Percentiles rank a stretch among this genome's conserved stretches.
Conservation (phyloP, 92 coral and sea anemone genomes). For the Umimayanthus kanabou region DNA sequence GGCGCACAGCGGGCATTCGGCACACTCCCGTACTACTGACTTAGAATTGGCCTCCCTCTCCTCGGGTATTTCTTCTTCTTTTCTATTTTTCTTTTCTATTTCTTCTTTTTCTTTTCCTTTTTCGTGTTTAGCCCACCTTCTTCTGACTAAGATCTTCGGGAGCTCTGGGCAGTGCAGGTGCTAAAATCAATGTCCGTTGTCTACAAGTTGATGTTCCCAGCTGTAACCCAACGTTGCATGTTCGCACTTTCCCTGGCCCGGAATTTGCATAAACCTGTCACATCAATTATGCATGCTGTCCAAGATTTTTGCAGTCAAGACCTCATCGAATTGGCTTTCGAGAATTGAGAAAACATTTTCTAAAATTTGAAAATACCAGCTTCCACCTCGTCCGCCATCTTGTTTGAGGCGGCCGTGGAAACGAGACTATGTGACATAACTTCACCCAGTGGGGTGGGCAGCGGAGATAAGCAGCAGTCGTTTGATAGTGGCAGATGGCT, state of each 20-base stretch:
- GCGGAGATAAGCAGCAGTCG: not conserved
- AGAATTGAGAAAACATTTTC: not conserved
- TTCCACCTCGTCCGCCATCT: not conserved
- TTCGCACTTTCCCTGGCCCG: not conserved
- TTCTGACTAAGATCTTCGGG: no score
- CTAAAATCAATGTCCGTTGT: no score
- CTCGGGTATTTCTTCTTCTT: not conserved
- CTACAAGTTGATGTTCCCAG: no score
- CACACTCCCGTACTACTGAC: not conserved
- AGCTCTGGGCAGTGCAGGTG: no score
- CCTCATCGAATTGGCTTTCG: not conserved
- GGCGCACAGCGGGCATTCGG: not conserved
- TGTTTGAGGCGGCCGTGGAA: not conserved
- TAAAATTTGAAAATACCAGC: not conserved
- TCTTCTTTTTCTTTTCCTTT: no score
- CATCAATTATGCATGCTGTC: conserved; percentile 26
- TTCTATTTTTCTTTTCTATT: not conserved
- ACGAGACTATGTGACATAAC: not conserved
- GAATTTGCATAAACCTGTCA: conserved; percentile 13
- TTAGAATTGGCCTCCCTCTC: no score
- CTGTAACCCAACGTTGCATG: no score
- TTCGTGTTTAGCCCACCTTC: no score
- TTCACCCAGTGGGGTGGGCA: not conserved
- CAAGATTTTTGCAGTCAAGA: not conserved
- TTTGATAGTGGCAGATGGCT: not conserved